These are phyloP conservation scores for Austrolebias charrua DNA, from an alignment of 2,797 vertebrate species.

Conservation along the genomic window DNA sequence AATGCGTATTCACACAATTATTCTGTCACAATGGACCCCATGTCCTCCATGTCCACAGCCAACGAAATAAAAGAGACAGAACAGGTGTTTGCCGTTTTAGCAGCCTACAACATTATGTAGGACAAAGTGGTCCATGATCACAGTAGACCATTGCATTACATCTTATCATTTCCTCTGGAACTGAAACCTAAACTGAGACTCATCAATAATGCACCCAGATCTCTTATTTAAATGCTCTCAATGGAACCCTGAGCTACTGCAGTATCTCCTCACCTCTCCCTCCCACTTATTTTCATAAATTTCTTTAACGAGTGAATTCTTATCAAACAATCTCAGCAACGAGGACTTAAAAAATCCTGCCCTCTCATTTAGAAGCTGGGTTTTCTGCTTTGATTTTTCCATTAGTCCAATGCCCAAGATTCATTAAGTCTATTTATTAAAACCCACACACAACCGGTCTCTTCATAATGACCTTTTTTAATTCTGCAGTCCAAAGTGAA, in stretches of 20 bases:
- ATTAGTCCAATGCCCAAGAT: constrained; percentile 57
- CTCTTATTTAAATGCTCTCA: constrained; percentile 75
- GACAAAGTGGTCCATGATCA: constrained; percentile 71
- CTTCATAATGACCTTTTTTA: constrained; percentile 67
- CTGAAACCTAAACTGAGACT: constrained; percentile 77
- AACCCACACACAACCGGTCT: constrained; percentile 66
- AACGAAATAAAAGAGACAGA: constrained; percentile 8
- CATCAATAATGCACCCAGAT: constrained; percentile 81
- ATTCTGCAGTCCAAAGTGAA: constrained; percentile 71
- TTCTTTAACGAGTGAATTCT: constrained; percentile 52
- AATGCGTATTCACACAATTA: too few relatives aligned
- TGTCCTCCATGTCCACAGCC: background rate
- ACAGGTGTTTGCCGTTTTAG: constrained; percentile 53
- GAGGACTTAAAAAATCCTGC: constrained; percentile 55
- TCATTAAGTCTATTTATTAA: constrained; percentile 77
- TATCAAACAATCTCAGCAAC: constrained; percentile 34
- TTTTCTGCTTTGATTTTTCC: constrained; percentile 71
- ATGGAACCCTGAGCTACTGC: constrained; percentile 68
- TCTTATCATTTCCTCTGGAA: constrained; percentile 81
- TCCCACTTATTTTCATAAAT: constrained; percentile 29
- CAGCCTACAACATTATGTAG: constrained; percentile 55
- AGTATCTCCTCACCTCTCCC: constrained; percentile 47
- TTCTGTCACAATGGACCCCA: background rate
- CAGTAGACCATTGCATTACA: constrained; percentile 78
- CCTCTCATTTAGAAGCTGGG: constrained; percentile 64